phyloP scores from a whole-genome alignment of 2,113 vertebrate species.

The Xenopus tropicalis region DNA sequence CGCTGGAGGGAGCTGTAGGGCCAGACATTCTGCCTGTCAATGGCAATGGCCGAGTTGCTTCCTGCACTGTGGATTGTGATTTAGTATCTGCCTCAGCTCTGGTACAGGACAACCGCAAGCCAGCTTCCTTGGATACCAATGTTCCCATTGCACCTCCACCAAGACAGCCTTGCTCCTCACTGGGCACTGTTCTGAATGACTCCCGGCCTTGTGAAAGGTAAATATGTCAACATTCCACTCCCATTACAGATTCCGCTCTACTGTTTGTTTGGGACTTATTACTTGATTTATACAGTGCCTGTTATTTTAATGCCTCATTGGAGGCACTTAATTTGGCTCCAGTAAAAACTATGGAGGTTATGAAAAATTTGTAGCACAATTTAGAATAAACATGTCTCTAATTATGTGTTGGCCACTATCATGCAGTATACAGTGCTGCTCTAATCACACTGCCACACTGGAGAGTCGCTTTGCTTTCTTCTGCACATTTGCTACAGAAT shows the following conservation, averaged over 20 bases:
- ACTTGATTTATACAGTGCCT: too few relatives aligned
- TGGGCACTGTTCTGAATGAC: slow-evolving; percentile 75
- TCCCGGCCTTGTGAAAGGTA: slow-evolving; percentile 93
- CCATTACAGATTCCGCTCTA: too few relatives aligned
- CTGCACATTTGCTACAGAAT: too few relatives aligned
- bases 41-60: slow-evolving; percentile 51
- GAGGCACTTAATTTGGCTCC: too few relatives aligned
- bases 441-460: too few relatives aligned
- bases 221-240: not conserved
- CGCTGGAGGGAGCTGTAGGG: slow-evolving; percentile 78
- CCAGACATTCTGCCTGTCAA: slow-evolving; percentile 62
- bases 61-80: slow-evolving; percentile 66
- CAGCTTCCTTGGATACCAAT: slow-evolving; percentile 64
- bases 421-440: too few relatives aligned
- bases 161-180: slow-evolving; percentile 90
- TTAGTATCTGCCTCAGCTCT: slow-evolving; percentile 43
- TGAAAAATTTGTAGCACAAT: too few relatives aligned
- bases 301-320: too few relatives aligned
- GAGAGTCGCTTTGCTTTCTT: too few relatives aligned
- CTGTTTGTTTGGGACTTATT: not conserved
- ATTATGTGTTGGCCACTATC: too few relatives aligned
- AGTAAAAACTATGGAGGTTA: too few relatives aligned
- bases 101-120: slow-evolving; percentile 64
- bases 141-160: slow-evolving; percentile 84
- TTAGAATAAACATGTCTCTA: too few relatives aligned